phyloP scores from a whole-genome alignment of 2,888 invertebrate species.

The Strigamia maritima region DNA sequence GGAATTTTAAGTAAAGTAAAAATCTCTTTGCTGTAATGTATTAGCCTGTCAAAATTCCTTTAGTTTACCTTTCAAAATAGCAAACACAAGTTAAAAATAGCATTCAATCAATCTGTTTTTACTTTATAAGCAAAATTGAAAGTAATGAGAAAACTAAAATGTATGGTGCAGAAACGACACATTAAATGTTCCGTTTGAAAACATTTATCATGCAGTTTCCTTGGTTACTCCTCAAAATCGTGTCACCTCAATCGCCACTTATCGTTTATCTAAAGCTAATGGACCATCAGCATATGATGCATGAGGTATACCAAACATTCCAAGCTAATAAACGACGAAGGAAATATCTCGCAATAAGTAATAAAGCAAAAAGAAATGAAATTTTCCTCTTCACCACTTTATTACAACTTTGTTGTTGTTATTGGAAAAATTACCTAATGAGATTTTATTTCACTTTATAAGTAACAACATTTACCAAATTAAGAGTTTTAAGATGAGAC shows the following conservation, averaged over 20 bases:
- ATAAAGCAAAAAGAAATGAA: constrained; percentile 15
- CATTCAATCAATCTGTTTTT: constrained; percentile 25
- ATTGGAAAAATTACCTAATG: neutral
- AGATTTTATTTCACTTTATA: constrained; percentile 8
- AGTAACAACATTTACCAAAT: neutral
- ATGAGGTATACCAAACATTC: constrained; percentile 31
- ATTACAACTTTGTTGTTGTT: constrained; percentile 12
- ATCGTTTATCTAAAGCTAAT: constrained; percentile 28
- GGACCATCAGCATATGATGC: constrained; percentile 28
- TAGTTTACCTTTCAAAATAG: neutral
- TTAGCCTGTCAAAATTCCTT: constrained; percentile 8
- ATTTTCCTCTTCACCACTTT: neutral
- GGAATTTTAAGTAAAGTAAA: neutral
- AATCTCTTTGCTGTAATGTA: neutral
- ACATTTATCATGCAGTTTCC: constrained; percentile 26
- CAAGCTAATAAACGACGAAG: constrained; percentile 9
- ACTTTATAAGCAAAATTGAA: constrained; percentile 12
- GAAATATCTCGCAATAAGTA: constrained; percentile 18
- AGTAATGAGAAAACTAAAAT: constrained; percentile 29
- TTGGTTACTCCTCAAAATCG: constrained; percentile 21
- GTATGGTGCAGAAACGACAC: constrained; percentile 27
- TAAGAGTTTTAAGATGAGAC: neutral
- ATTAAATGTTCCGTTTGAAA: constrained; percentile 18
- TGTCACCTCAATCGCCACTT: constrained; percentile 34
- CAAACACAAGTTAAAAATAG: neutral